A percentile compares a stretch with the other conserved stretches of the same genome.
Evolutionary conservation across 1,140 invertebrate genomes (phyloP).

Genomic region (Orchestia grillus): DNA sequence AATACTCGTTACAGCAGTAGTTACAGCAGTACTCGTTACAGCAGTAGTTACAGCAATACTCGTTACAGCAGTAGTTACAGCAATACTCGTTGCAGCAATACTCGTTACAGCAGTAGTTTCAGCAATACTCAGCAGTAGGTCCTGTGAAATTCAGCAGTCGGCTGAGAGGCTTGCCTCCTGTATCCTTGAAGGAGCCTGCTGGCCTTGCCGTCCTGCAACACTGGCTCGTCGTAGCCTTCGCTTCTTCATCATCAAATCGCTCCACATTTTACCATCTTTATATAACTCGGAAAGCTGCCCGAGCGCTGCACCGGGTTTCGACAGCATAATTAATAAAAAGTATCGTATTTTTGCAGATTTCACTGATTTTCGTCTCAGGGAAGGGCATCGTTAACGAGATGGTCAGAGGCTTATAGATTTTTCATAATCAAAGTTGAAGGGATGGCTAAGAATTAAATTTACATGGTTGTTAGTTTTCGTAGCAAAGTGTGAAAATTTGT

Average conservation of each 20-base stretch:
- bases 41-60: background rate
- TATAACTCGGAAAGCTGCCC: background rate
- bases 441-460: no score
- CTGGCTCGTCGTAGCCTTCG: background rate
- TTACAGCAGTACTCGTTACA: background rate
- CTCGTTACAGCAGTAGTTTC: background rate
- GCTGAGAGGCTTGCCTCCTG: background rate
- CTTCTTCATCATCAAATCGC: background rate
- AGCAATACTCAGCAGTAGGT: background rate
- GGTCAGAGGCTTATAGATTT: no score
- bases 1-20: no score
- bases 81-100: background rate
- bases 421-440: no score
- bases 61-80: background rate
- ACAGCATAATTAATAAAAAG: background rate
- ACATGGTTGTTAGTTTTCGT: no score
- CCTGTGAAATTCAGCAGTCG: background rate
- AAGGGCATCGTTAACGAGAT: no score
- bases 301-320: background rate
- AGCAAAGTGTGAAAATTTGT: no score
- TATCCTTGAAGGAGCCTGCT: background rate
- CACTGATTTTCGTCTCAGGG: no score
- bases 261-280: background rate
- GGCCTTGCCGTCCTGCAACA: background rate
- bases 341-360: background rate